Evolutionary conservation across 2,113 vertebrate species (phyloP).

Genomic region (Bos indicus): DNA sequence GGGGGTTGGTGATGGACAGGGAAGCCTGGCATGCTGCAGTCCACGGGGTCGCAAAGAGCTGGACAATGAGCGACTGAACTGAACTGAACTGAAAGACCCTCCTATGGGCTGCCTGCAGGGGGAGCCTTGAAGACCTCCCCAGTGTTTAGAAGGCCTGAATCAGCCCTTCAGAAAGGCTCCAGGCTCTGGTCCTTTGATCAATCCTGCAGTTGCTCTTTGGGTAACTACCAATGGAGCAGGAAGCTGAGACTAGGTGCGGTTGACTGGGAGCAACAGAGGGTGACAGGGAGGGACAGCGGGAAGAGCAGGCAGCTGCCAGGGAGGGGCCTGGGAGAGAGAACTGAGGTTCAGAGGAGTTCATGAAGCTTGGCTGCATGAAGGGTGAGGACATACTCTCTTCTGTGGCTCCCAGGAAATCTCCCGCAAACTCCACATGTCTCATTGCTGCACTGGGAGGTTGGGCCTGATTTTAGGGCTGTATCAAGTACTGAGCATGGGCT

Average conservation of each 20-base stretch:
- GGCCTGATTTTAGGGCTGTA: background rate
- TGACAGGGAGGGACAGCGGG: background rate
- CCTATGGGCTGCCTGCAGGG: fast-evolving
- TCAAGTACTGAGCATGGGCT: background rate
- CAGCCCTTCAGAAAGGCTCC: background rate
- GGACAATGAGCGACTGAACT: background rate
- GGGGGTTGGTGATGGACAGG: background rate
- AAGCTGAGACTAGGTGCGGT: background rate
- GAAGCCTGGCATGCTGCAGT: background rate
- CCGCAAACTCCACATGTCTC: background rate
- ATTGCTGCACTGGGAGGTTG: background rate
- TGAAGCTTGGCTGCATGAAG: background rate
- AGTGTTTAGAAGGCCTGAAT: background rate
- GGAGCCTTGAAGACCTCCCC: background rate
- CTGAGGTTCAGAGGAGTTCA: background rate
- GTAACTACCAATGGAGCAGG: background rate
- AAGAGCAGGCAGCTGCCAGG: no score
- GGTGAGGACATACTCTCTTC: background rate
- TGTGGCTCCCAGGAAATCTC: background rate
- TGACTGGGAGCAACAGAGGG: background rate
- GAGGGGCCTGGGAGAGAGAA: background rate
- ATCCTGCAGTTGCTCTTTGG: background rate
- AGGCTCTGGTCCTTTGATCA: background rate
- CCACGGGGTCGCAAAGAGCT: background rate
- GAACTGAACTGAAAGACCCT: background rate